These are phyloP conservation scores for Himalopsyche japonica DNA, from an alignment of 2,888 invertebrate species.

Conservation along the genomic window DNA sequence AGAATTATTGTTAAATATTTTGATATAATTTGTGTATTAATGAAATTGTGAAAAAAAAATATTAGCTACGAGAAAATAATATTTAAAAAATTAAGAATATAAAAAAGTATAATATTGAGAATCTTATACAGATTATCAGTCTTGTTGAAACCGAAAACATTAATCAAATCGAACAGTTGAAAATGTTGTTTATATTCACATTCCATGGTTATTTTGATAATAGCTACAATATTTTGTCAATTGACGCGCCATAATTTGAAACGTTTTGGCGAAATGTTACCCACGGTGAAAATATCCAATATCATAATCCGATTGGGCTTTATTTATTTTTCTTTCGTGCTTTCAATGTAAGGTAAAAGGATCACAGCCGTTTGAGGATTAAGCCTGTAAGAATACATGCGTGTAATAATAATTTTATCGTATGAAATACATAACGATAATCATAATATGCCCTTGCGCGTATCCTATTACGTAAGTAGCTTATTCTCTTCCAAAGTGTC, in stretches of 20 bases:
- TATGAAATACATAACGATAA: background rate
- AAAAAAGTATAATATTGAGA: too few species aligned
- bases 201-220: too few species aligned
- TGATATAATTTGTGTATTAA: too few species aligned
- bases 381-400: background rate
- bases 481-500: background rate
- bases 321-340: slow-evolving; percentile 1
- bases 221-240: background rate
- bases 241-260: background rate
- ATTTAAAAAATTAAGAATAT: too few species aligned
- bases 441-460: background rate
- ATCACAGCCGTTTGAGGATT: background rate
- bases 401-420: background rate
- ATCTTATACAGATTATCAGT: too few species aligned
- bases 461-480: background rate
- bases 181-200: too few species aligned
- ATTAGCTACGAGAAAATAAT: too few species aligned
- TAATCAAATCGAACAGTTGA: too few species aligned
- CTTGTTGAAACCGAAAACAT: too few species aligned
- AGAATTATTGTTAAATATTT: too few species aligned
- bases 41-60: too few species aligned
- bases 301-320: background rate
- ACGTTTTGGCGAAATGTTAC: background rate
- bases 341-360: background rate
- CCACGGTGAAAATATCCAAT: background rate